Evolutionary conservation across 2,888 invertebrate genomes (phyloP), one percentile per base, ranked within the genome.

Genomic region (Dilophus febrilis): DNA sequence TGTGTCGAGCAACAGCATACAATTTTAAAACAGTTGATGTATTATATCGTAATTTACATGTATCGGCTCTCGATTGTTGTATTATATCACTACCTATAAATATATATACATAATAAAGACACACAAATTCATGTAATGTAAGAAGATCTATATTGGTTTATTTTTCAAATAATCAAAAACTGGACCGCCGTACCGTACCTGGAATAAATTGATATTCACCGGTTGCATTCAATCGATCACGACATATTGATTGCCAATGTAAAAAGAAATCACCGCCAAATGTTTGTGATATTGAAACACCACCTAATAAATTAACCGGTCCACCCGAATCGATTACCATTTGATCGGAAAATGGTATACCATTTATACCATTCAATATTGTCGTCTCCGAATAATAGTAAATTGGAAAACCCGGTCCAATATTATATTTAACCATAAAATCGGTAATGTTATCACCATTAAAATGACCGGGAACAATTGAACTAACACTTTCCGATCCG

Each of bases 401-500:
- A 1, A 77, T 64, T 1, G 81, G 79, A 57, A 73, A 80, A 10
- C 75, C 79, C 0, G 77, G 74, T 0, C 81, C 81, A 28, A 71
- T 58, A 45, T 59, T 61, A 34, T 61, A 81, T 48, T 81, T 79
- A 2, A 86, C 68, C 61, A 84, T 67, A 52, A 86, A 80, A 57
- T 86, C 86, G 0, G 83, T 81, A 6, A 77, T 59, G 47, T 75
- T 68, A 51, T 85, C 85, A 47, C 73, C 71, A 54, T 84, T 79
- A 51, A 77, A 86, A 57, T 74, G 83, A 1, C 80, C 84, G 2
- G 81, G 80, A 11, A 80, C 75, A 31, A 84, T 82, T 37, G 79
- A 72, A 50, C 81, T 79, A 49, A 78, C 76, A 11, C 78, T 72
- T 58, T 82, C 78, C 6, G 79, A 61, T 8, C 56, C 54, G 2